Base-by-base conservation (phyloP, 1,140 invertebrate species). In the Aphidius gifuensis region DNA sequence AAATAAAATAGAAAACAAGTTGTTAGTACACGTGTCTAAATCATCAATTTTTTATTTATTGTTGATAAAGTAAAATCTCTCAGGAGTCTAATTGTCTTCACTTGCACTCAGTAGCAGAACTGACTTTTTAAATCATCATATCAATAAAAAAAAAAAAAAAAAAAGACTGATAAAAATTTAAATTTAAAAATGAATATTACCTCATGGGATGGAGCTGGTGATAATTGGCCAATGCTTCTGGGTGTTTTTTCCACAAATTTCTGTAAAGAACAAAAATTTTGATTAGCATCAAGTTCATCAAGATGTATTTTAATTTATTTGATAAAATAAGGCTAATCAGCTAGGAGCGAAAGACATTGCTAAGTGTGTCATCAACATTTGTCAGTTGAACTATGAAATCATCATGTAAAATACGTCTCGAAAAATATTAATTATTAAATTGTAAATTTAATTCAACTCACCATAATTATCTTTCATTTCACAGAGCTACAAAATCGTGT, bases 321-420 rank as follows among this genome's bases (percentile, higher is more conserved):
- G 9, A 42, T 53, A 3, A 47, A 38, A 58, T 51, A 38, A 44
- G 47, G 9, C n/a, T 50, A 23, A 58, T 75, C 71, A 75, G 74
- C 70, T 73, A 75, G 73, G 73, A 65, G 76, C 72, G 73, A 79
- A 79, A 78, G 70, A 75, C 66, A 71, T 70, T 60, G 48, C 53
- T 49, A 59, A 61, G 45, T 67, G 23, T 58, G 49, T 50, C 65
- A 69, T 69, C 73, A 76, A 72, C 58, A 50, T 59, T 40, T 45
- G 49, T 79, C 76, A 76, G 73, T 70, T 80, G 75, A 79, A 79
- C 77, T 80, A 80, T 79, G 72, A 69, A 71, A 44, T 78, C 77
- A 78, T 79, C 75, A 78, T 65, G 16, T 45, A 42, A 57, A 45
- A 45, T 46, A 32, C 23, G 4, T 32, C 1, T 32, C 1, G 4